These are phyloP conservation scores for Epinotia demarniana DNA, from an alignment of 2,888 invertebrate genomes.

Conservation along the genomic window DNA sequence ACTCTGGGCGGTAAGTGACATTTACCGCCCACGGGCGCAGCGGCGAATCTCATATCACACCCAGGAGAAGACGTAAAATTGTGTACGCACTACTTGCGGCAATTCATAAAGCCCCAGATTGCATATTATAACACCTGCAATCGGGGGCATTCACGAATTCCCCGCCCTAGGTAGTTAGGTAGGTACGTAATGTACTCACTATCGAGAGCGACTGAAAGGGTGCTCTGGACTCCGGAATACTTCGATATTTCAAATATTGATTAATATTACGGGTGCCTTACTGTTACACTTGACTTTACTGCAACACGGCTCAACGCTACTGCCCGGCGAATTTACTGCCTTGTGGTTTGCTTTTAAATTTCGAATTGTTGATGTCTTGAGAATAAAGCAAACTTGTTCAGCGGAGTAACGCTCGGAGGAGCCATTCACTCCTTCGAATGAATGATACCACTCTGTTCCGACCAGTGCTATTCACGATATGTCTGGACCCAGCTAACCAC, in stretches of 20 bases:
- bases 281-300: neutral
- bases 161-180: no score
- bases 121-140: no score
- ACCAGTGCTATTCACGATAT: neutral
- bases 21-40: no score
- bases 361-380: slow-evolving; percentile 56
- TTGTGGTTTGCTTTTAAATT: slow-evolving; percentile 63
- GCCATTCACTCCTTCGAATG: slow-evolving; percentile 27
- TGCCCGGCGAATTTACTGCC: slow-evolving; percentile 31
- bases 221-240: no score
- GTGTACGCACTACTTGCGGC: no score
- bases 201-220: no score
- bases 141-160: no score
- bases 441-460: slow-evolving; percentile 23
- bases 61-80: no score
- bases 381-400: slow-evolving; percentile 26
- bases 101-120: no score
- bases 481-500: neutral
- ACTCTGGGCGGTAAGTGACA: no score
- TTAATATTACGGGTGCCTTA: neutral
- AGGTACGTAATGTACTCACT: no score
- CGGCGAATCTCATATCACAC: no score
- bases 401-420: slow-evolving; percentile 15
- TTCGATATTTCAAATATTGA: neutral
- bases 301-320: slow-evolving; percentile 52